These are phyloP conservation scores for Pogona vitticeps DNA, from an alignment of 2,113 vertebrate genomes.

Conservation along the genomic window DNA sequence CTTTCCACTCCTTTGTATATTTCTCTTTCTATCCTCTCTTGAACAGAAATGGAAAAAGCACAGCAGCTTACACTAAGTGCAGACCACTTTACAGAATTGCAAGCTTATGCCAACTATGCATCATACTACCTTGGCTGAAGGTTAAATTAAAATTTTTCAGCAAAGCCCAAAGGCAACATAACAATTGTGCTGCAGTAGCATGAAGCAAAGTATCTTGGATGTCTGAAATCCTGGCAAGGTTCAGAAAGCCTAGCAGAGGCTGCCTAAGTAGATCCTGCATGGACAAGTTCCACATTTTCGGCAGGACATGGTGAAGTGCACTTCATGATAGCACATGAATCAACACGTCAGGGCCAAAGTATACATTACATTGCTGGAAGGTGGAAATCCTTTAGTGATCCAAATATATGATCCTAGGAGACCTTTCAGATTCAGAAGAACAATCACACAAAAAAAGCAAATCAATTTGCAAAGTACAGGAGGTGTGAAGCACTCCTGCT, in stretches of 20 bases:
- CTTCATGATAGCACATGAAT: background rate
- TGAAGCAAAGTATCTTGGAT: background rate
- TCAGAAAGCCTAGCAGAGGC: background rate
- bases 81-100: constrained; percentile 33
- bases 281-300: background rate
- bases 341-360: background rate
- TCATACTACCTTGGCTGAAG: constrained; percentile 13
- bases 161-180: constrained; percentile 14
- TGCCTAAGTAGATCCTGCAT: background rate
- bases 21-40: constrained; percentile 4
- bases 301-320: background rate
- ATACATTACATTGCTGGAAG: too few relatives aligned
- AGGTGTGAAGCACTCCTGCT: too few relatives aligned
- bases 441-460: background rate
- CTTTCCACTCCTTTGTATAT: constrained; percentile 30
- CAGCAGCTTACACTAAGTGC: constrained; percentile 21
- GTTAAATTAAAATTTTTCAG: constrained; percentile 6
- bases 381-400: too few relatives aligned
- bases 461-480: too few relatives aligned
- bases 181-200: background rate
- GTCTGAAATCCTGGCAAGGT: background rate
- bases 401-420: too few relatives aligned
- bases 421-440: too few relatives aligned
- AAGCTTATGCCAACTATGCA: constrained; percentile 9
- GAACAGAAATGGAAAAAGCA: constrained; percentile 10